A percentile compares a stretch with the other conserved stretches of the same genome.
phyloP scores from a whole-genome alignment of 2,888 invertebrate species.

The Argyresthia albistria region DNA sequence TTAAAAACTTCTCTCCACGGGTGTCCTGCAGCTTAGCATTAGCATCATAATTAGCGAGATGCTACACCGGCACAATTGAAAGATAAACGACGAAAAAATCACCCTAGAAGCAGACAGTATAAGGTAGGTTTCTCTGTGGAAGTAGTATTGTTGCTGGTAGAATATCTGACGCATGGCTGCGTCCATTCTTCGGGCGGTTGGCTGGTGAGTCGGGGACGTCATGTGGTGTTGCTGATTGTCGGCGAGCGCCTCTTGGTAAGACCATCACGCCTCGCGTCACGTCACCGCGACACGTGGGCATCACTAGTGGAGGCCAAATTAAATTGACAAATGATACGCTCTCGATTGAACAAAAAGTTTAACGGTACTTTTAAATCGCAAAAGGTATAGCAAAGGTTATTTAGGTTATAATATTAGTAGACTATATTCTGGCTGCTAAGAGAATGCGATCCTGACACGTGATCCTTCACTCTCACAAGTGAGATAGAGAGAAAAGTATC shows the following conservation, averaged over 20 bases:
- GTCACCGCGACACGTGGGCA: constrained; percentile 20
- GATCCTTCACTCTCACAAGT: too few relatives aligned
- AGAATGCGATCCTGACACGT: too few relatives aligned
- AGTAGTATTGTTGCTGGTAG: constrained; percentile 25
- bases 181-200: constrained; percentile 28
- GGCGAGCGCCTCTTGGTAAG: constrained; percentile 55
- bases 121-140: constrained; percentile 1
- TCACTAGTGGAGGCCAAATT: constrained; percentile 22
- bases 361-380: too few relatives aligned
- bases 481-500: too few relatives aligned
- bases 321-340: neutral
- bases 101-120: neutral
- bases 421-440: too few relatives aligned
- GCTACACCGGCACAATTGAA: constrained; percentile 13
- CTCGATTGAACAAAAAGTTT: neutral
- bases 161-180: constrained; percentile 42
- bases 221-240: constrained; percentile 55
- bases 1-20: constrained; percentile 32
- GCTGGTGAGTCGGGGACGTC: constrained; percentile 45
- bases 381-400: too few relatives aligned
- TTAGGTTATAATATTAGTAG: too few relatives aligned
- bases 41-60: constrained; percentile 57
- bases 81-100: constrained; percentile 3
- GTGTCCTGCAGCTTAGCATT: constrained; percentile 30
- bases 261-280: constrained; percentile 12